Evolutionary conservation across 2,888 invertebrate genomes (phyloP), one percentile per base, ranked within the genome.

Genomic region (Acleris literana): DNA sequence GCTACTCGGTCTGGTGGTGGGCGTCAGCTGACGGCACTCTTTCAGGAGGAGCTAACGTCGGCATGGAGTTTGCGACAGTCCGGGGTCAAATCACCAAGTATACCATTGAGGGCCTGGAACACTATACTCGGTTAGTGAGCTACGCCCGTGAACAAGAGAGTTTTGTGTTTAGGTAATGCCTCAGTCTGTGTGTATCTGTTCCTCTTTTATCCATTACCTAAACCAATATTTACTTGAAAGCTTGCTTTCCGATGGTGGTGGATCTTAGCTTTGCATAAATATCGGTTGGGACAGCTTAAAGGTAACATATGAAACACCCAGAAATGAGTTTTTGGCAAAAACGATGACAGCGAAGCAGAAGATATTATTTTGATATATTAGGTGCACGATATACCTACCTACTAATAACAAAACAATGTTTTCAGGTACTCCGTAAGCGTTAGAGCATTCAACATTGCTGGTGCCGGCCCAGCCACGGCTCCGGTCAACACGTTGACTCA

Each of bases 401-500:
- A 33, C 3, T 33, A 9, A 9, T 25, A n/a, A 29, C n/a, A 25
- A 16, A 6, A 6, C 9, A 54, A 29, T 16, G 2, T 39, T 46
- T 71, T 78, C 72, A 92, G 92, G 71, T 98, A 98, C 88, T 95
- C 96, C 72, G 94, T 98, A 46, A 95, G 96, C 64, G 96, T 98
- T n/a, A 94, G 96, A 80, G 97, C 97, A 0, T 96, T 97, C 82
- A 98, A 98, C 83, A 95, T 95, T 70, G 95, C 97, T 49, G 97
- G 97, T 0, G 94, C 96, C 18, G 97, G 98, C 3, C 97, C 97
- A 1, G 94, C 95, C 56, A 96, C 97, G 17, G 92, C 95, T 0
- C 94, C 96, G 39, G 94, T 96, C 20, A 94, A 95, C 71, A 96
- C 96, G 4, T 94, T 96, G 22, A 97, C 97, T 7, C 95, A 96